phyloP scores from a whole-genome alignment of 2,888 invertebrate species.

The Rhagium mordax region DNA sequence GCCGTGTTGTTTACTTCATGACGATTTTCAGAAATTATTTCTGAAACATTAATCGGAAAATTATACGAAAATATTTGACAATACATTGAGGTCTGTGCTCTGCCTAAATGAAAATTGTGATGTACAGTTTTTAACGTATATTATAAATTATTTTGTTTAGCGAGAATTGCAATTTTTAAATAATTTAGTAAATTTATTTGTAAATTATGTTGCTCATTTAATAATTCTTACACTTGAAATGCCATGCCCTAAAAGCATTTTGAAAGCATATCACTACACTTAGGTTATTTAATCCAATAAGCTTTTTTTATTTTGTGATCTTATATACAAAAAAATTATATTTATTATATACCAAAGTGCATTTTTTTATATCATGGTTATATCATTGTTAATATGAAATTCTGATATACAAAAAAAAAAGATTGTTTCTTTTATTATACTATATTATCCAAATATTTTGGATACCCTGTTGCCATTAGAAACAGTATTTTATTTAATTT shows the following conservation, averaged over 20 bases:
- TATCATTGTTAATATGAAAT: conserved; percentile 9
- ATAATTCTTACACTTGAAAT: background rate
- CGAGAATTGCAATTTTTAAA: background rate
- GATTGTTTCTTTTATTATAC: conserved; percentile 10
- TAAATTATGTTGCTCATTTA: conserved; percentile 16
- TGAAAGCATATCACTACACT: conserved; percentile 24
- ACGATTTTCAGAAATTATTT: background rate
- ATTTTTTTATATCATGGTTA: conserved; percentile 24
- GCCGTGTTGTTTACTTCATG: background rate
- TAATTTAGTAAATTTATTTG: conserved; percentile 10
- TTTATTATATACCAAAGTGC: conserved; percentile 31
- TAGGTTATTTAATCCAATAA: conserved; percentile 31
- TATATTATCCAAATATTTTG: background rate
- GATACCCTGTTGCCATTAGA: conserved; percentile 23
- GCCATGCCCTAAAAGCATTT: conserved; percentile 16
- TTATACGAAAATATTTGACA: conserved; percentile 22
- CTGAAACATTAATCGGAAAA: background rate
- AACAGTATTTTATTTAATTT: conserved; percentile 11
- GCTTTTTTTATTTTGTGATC: conserved; percentile 30
- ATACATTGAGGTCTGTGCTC: conserved; percentile 25
- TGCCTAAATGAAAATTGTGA: conserved; percentile 31
- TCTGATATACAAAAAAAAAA: background rate
- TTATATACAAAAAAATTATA: conserved; percentile 23
- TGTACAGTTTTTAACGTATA: conserved; percentile 31
- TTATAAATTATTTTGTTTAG: background rate